Evolutionary conservation across 2,888 invertebrate genomes (phyloP), one percentile per base, ranked within the genome.

Genomic region (Polydesmus complanatus): DNA sequence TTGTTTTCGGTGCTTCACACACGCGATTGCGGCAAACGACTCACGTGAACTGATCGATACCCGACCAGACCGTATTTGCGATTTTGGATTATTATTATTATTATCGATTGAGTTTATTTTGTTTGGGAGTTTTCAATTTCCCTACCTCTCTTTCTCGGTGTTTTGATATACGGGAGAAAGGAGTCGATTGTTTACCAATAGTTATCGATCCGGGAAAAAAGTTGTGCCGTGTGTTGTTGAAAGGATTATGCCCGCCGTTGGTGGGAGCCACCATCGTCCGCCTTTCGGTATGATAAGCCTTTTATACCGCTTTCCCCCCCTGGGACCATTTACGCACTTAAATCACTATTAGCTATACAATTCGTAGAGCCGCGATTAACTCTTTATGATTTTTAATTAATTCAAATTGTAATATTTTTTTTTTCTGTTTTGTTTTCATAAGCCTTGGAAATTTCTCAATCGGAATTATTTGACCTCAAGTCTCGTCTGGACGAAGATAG

Each of bases 401-500:
- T 48, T 48, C 3, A 5, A 48, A 14, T 48, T 53, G 52, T 56
- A 52, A 48, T 27, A 59, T 56, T n/a, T 49, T 60, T 59, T 53
- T 54, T 58, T 58, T 52, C 11, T 56, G 19, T 48, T 37, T 37
- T 37, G 37, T 37, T 37, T 37, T 37, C n/a, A 57, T 47, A 27
- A 64, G 64, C 64, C 65, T 69, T 75, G 63, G 75, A 75, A 63
- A 70, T 68, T 66, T 70, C 72, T 47, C 75, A 77, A 68, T 73
- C 74, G 3, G 75, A 76, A 65, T 69, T 76, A 66, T 75, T 75
- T 68, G 76, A 76, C 65, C 69, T 75, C 63, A 75, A 74, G 65
- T 68, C 73, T 65, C 75, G 74, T 67, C 73, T 73, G 66, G 76
- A 77, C 62, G 75, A 76, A 62, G 64, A 64, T 25, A 54, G 47